Base-by-base conservation (phyloP, 2,797 vertebrate genomes). In the Monodelphis domestica region DNA sequence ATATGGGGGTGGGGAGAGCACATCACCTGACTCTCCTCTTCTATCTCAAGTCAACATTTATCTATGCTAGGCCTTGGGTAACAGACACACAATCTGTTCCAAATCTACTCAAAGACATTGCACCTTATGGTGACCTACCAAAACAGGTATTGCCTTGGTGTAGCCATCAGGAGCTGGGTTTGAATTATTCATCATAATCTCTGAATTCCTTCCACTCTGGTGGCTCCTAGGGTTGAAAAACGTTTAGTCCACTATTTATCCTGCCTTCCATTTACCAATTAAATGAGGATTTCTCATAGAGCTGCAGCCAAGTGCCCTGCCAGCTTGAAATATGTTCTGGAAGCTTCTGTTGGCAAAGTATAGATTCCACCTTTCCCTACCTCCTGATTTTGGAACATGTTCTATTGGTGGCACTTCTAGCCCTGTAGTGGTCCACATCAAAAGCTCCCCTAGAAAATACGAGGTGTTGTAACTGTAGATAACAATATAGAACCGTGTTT, bases 341-440 rank as follows among this genome's bases (percentile, higher is more conserved):
- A 33, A 59, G 15, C 57, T 87, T 87, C 63, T 91, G 3, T 55
- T 55, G 55, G 30, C 90, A 91, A 45, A 17, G 63, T 59, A 33
- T n/a, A 45, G 21, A 78, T 21, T 92, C 24, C 28, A 0, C 91
- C 84, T 92, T 91, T 51, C 53, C 88, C 90, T 93, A 56, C 55
- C 29, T 94, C 55, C 57, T 91, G 12, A 90, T 93, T 87, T 89
- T 91, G 57, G 59, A 88, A 26, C 90, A 21, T 54, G 91, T 87
- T 70, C 38, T 84, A 55, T 30, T 54, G 89, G 53, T 38, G 54
- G 29, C 59, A 54, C 91, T 94, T 54, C 53, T 91, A 56, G 45
- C n/a, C 90, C 92, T 2, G 24, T 30, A 4, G 38, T 38, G 92
- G n/a, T 52, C 92, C 38, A 0, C 33, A 87, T 95, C 24, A 1